Evolutionary conservation across 2,113 vertebrate genomes (phyloP).

Genomic region (Isurus oxyrinchus): DNA sequence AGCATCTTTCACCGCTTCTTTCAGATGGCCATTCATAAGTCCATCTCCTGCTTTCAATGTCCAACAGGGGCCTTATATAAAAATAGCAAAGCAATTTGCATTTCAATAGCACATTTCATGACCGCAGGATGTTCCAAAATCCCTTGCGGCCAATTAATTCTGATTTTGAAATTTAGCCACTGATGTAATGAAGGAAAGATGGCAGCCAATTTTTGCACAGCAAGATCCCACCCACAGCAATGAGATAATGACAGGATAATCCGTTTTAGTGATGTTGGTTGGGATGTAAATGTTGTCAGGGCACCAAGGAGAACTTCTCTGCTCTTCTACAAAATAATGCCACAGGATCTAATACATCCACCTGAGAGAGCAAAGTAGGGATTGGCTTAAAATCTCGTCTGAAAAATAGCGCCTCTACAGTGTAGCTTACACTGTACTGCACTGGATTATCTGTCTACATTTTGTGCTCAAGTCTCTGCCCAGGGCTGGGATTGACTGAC

Average conservation of each 20-base stretch:
- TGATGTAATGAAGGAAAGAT: background rate
- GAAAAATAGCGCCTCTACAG: too few relatives aligned
- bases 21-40: background rate
- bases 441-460: background rate
- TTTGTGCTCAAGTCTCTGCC: background rate
- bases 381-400: too few relatives aligned
- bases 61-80: background rate
- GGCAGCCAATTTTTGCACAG: background rate
- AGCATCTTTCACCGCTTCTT: background rate
- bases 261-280: background rate
- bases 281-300: background rate
- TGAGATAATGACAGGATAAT: background rate
- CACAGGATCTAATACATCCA: background rate
- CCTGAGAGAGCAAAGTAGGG: background rate
- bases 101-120: background rate
- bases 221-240: background rate
- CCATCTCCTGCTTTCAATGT: background rate
- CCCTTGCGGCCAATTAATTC: background rate
- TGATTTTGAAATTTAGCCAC: background rate
- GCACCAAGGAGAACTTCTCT: background rate
- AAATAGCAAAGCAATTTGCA: background rate
- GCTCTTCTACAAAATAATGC: background rate
- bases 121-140: background rate
- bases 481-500: too few relatives aligned
- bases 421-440: too few relatives aligned